Percentiles rank a stretch among this genome's conserved stretches.
Evolutionary conservation across 2,797 vertebrate genomes (phyloP).

Genomic region (Thripadectes ignobilis): DNA sequence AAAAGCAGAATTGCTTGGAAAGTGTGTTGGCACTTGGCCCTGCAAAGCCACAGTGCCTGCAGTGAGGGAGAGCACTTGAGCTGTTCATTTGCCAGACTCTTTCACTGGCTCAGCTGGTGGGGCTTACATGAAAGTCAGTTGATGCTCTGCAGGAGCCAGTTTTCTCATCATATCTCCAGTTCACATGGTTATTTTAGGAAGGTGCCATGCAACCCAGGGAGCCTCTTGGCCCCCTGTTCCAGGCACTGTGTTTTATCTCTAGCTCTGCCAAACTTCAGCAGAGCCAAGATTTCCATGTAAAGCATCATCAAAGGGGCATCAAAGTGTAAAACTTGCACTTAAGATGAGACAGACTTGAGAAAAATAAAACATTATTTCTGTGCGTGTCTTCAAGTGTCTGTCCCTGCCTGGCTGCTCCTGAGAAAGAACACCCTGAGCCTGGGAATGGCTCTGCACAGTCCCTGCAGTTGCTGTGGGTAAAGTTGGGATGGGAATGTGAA

Average conservation of each 20-base stretch:
- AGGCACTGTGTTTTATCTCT: background rate
- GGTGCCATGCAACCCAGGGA: background rate
- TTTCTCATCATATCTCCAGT: background rate
- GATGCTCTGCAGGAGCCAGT: constrained; percentile 38
- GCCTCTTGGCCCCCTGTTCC: background rate
- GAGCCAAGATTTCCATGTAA: background rate
- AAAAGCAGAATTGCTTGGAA: background rate
- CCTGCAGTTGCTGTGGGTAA: background rate
- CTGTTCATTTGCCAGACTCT: constrained; percentile 30
- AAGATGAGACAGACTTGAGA: background rate
- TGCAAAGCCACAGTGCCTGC: background rate
- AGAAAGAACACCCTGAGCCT: background rate
- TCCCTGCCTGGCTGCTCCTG: background rate
- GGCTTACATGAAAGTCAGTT: constrained; percentile 34
- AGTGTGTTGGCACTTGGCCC: background rate
- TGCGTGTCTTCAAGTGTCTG: background rate
- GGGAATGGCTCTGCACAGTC: background rate
- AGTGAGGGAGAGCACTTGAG: background rate
- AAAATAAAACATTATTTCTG: background rate
- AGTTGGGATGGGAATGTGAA: background rate
- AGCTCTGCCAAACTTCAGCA: constrained; percentile 10
- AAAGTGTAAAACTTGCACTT: background rate
- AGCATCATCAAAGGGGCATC: background rate
- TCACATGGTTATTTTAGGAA: constrained; percentile 43
- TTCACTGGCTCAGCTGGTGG: constrained; percentile 45